Conservation (phyloP, 2,113 vertebrate genomes). For the Pholis gunnellus region DNA sequence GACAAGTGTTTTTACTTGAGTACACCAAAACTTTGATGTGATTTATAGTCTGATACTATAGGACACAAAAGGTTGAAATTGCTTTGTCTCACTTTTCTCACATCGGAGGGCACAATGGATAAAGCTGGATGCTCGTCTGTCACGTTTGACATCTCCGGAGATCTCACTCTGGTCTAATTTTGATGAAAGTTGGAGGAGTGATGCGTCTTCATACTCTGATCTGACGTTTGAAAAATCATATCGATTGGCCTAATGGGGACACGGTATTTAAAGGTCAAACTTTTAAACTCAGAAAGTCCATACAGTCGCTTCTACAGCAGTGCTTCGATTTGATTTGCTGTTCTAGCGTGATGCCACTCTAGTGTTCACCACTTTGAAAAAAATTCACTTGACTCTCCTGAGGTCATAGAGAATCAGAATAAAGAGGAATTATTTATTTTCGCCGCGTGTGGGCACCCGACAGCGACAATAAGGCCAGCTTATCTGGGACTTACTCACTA, state of each 20-base stretch:
- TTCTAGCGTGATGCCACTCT: neutral
- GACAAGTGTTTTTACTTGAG: neutral
- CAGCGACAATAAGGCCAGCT: neutral
- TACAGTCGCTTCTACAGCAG: neutral
- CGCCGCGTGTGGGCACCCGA: neutral
- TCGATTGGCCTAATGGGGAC: conserved; percentile 45
- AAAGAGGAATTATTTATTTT: neutral
- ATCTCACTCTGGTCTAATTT: conserved; percentile 50
- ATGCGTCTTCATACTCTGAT: conserved; percentile 33
- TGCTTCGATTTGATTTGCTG: neutral
- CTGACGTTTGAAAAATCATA: conserved; percentile 56
- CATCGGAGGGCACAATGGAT: conserved; percentile 10
- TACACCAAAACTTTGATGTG: neutral
- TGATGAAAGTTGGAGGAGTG: conserved; percentile 42
- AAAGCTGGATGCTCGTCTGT: conserved; percentile 18
- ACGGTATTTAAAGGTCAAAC: conserved; percentile 62
- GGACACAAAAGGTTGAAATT: conserved; percentile 14
- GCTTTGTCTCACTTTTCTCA: conserved; percentile 15
- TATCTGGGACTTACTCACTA: neutral
- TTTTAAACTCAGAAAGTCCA: conserved; percentile 1
- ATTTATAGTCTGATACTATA: neutral
- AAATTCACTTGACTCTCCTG: neutral
- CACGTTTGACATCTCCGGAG: conserved; percentile 42
- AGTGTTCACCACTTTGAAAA: neutral
- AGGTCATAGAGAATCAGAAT: neutral